Base-by-base conservation (phyloP, 2,113 vertebrate genomes). In the Fulmarus glacialis region DNA sequence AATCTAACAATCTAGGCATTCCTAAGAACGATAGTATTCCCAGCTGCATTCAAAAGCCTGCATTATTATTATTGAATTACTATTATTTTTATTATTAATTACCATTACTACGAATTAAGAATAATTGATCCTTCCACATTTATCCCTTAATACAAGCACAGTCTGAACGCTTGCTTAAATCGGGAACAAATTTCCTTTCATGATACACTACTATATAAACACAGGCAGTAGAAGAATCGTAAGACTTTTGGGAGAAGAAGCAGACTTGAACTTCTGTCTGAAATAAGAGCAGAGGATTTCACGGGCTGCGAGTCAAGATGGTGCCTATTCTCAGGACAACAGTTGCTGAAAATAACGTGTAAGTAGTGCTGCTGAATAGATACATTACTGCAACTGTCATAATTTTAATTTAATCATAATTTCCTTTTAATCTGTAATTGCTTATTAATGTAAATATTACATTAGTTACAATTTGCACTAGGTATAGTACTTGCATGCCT, bases 391-490 rank as follows among this genome's bases (percentile, higher is more conserved):
- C 36, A 81, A 68, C 5, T 60, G n/a, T 18, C 38, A 80, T 89
- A 62, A 40, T 53, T 83, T 47, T 66, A 23, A 66, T 83, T 78
- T 74, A 55, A 77, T 73, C 8, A 53, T 68, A 53, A 91, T 82
- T 94, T 80, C 64, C 36, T 90, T 82, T 94, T 47, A 72, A 87
- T 45, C 56, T 79, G 26, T 55, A 94, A 84, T 52, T 89, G 52
- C 48, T 79, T 81, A 68, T 1, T 7, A 79, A 84, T 36, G 11
- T 45, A 85, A 93, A 81, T 68, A 87, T 11, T 79, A 42, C 9
- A 75, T 59, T 26, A 77, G 30, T 78, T 82, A 66, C 5, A 70
- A 60, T 70, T 77, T 82, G 43, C 27, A 75, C 30, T 27, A 62
- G 27, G 5, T 77, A 58, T 42, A 83, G 21, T 71, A 87, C 50